phyloP scores from a whole-genome alignment of 1,140 invertebrate genomes.

The Diprion similis region DNA sequence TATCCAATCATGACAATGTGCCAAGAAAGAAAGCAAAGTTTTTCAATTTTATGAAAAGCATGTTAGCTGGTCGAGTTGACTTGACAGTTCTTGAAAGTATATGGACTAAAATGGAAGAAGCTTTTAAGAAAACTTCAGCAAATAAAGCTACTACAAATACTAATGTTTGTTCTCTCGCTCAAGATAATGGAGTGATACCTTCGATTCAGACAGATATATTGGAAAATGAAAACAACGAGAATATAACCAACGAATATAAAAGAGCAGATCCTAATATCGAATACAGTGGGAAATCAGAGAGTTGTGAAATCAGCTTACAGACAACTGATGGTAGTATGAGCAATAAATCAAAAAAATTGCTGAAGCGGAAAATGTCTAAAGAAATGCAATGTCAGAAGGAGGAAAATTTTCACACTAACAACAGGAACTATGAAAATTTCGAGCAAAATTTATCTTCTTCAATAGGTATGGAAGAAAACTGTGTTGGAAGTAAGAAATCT shows the following conservation, averaged over 20 bases:
- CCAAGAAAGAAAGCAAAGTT: slow-evolving; percentile 93
- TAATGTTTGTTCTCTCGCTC: slow-evolving; percentile 27
- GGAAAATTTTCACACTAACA: slow-evolving; percentile 22
- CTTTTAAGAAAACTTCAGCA: slow-evolving; percentile 65
- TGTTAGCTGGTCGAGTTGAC: slow-evolving; percentile 63
- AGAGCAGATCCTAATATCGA: slow-evolving; percentile 27
- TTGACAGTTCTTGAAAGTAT: slow-evolving; percentile 67
- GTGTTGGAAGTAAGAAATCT: slow-evolving; percentile 19
- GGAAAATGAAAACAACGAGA: slow-evolving; percentile 54
- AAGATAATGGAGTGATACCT: not conserved
- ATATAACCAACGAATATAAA: slow-evolving; percentile 45
- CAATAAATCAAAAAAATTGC: slow-evolving; percentile 22
- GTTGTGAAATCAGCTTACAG: slow-evolving; percentile 18
- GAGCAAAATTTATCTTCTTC: not conserved
- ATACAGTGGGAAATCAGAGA: slow-evolving; percentile 24
- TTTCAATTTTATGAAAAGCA: slow-evolving; percentile 76
- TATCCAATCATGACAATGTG: slow-evolving; percentile 84
- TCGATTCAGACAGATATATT: slow-evolving; percentile 41
- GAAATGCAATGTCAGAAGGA: not conserved
- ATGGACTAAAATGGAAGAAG: slow-evolving; percentile 74
- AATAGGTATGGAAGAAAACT: slow-evolving; percentile 1
- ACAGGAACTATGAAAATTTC: slow-evolving; percentile 16
- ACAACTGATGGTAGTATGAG: slow-evolving; percentile 12
- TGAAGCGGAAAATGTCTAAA: slow-evolving; percentile 17
- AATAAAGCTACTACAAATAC: slow-evolving; percentile 29